phyloP scores from a whole-genome alignment of 2,797 vertebrate genomes.

The Gallirallus australis region DNA sequence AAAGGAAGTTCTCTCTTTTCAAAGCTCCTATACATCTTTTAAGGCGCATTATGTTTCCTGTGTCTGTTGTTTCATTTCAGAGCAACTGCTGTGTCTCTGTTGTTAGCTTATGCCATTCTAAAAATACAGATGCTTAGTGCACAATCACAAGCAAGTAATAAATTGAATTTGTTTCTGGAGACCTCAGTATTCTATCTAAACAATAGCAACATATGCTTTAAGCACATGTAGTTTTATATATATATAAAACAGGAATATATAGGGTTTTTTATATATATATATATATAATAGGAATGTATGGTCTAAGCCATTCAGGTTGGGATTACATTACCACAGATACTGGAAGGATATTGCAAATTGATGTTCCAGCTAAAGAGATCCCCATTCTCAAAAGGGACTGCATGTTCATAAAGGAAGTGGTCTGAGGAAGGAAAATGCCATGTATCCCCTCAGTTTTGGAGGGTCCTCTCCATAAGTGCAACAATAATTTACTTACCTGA shows the following conservation, averaged over 20 bases:
- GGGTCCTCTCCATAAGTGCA: not conserved
- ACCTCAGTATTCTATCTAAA: not conserved
- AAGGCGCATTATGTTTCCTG: not conserved
- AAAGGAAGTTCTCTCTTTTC: conserved; percentile 22
- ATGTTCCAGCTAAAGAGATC: not conserved
- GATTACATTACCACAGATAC: not conserved
- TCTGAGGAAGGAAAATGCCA: not conserved
- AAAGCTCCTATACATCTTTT: not conserved
- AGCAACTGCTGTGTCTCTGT: not conserved
- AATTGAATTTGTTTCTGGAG: not conserved
- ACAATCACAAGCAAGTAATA: not conserved
- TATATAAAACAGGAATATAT: too few relatives aligned
- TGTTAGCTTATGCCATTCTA: not conserved
- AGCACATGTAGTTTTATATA: not conserved
- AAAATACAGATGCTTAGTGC: not conserved
- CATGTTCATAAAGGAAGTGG: not conserved
- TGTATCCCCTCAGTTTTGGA: not conserved
- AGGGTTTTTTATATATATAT: too few relatives aligned
- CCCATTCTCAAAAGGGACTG: not conserved
- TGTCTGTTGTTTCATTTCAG: conserved; percentile 26
- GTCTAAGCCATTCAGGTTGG: not conserved
- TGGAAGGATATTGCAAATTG: not conserved
- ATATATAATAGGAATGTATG: not conserved
- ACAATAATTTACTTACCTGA: not conserved
- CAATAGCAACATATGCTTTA: not conserved